Conservation (phyloP, 2,888 invertebrate species). For the Acronicta psi region DNA sequence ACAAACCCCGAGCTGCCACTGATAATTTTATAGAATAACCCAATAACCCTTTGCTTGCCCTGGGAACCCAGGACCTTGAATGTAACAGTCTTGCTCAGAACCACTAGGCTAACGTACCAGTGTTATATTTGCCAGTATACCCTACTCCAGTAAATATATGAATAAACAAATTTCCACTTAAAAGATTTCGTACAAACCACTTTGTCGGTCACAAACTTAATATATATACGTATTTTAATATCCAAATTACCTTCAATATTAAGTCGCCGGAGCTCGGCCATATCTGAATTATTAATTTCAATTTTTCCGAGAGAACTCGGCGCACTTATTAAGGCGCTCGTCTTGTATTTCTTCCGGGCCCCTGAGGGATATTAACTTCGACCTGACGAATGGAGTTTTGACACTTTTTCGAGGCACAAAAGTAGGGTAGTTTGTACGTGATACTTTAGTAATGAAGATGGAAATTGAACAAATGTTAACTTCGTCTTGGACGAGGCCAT, state of each 20-base stretch:
- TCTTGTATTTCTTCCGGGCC: conserved; percentile 50
- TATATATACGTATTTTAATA: conserved; percentile 57
- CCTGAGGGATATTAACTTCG: conserved; percentile 57
- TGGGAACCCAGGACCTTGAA: no score
- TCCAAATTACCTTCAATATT: conserved; percentile 55
- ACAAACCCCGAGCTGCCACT: no score
- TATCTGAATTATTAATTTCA: conserved; percentile 73
- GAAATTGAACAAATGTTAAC: conserved; percentile 54
- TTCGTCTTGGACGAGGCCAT: conserved; percentile 30
- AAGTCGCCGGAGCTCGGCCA: conserved; percentile 47
- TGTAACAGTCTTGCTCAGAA: no score
- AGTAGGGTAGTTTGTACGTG: conserved; percentile 54
- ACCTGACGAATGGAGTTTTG: conserved; percentile 61
- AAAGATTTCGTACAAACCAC: conserved; percentile 16
- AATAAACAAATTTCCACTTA: conserved; percentile 13
- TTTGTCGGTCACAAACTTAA: conserved; percentile 23
- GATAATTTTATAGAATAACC: no score
- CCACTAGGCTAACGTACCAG: no score
- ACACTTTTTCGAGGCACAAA: conserved; percentile 55
- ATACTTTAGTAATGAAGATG: conserved; percentile 55
- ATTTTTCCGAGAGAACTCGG: conserved; percentile 67
- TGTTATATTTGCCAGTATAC: not conserved
- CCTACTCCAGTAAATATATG: not conserved
- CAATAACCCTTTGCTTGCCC: no score
- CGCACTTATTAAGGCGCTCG: conserved; percentile 58